A percentile compares a stretch with the other conserved stretches of the same genome.
These are phyloP conservation scores for Ianthella basta DNA, from an alignment of 37 sponge, comb jelly and placozoan genomes.

Conservation along the genomic window DNA sequence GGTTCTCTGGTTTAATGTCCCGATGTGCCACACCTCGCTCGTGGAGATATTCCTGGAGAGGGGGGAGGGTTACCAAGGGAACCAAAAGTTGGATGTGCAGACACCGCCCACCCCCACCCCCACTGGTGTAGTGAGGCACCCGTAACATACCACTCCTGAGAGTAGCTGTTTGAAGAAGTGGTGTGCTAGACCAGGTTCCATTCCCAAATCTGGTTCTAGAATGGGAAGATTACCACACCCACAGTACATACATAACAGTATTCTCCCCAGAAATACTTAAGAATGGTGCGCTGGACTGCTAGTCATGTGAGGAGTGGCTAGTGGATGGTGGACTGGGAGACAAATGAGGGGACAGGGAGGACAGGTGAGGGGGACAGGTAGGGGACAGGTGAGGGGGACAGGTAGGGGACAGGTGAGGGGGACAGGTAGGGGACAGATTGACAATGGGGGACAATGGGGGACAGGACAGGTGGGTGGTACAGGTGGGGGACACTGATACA, in stretches of 20 bases:
- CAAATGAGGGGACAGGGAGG: too few species aligned
- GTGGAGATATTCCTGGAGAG: slow-evolving; percentile 85
- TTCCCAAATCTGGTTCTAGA: slow-evolving; percentile 90
- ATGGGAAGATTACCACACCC: neutral
- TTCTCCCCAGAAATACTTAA: neutral
- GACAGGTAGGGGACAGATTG: too few species aligned
- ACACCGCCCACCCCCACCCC: neutral
- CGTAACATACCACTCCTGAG: slow-evolving; percentile 1
- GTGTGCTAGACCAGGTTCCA: slow-evolving; percentile 87
- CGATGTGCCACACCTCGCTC: slow-evolving; percentile 90
- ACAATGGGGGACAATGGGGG: too few species aligned
- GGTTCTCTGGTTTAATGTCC: slow-evolving; percentile 98
- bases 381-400: too few species aligned
- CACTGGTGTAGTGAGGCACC: too few species aligned
- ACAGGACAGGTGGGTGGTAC: too few species aligned
- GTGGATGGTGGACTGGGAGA: too few species aligned
- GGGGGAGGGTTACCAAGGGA: neutral
- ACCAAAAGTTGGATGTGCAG: too few species aligned
- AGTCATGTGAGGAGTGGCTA: neutral
- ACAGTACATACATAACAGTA: neutral
- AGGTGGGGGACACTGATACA: too few species aligned
- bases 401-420: too few species aligned
- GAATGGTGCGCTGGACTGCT: neutral
- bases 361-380: too few species aligned
- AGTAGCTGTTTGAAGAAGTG: slow-evolving; percentile 90